These are phyloP conservation scores for Thalpophila matura DNA, from an alignment of 2,888 invertebrate species.

Conservation along the genomic window DNA sequence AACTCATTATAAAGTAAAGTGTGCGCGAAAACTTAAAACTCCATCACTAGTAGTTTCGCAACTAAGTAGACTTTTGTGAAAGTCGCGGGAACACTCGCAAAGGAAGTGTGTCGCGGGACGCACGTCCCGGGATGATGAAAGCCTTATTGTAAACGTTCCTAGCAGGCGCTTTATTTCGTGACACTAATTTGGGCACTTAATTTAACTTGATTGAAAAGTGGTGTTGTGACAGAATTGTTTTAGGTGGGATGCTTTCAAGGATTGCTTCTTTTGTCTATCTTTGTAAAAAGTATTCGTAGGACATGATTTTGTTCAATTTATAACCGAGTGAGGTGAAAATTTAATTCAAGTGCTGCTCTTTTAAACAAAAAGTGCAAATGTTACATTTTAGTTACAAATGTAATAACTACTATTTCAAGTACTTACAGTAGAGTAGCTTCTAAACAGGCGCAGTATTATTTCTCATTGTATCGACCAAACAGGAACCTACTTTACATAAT, in stretches of 20 bases:
- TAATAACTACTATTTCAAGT: neutral
- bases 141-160: slow-evolving; percentile 37
- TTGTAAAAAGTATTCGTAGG: too few relatives aligned
- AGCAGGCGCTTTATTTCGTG: slow-evolving; percentile 10
- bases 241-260: neutral
- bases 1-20: slow-evolving; percentile 58
- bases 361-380: too few relatives aligned
- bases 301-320: too few relatives aligned
- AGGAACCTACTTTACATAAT: slow-evolving; percentile 7
- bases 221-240: neutral
- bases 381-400: neutral
- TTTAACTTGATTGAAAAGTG: slow-evolving; percentile 18
- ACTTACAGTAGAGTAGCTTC: neutral
- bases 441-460: slow-evolving; percentile 6
- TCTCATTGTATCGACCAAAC: neutral
- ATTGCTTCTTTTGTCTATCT: too few relatives aligned
- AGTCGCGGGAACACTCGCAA: slow-evolving; percentile 52
- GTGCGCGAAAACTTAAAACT: slow-evolving; percentile 58
- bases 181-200: slow-evolving; percentile 18
- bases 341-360: too few relatives aligned
- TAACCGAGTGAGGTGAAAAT: too few relatives aligned
- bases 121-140: slow-evolving; percentile 39
- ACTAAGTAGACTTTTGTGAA: slow-evolving; percentile 55
- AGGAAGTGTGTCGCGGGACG: slow-evolving; percentile 52
- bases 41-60: slow-evolving; percentile 46